A percentile compares a stretch with the other conserved stretches of the same genome.
Conservation (phyloP, 2,888 invertebrate species). For the Minunthozetes semirufus region DNA sequence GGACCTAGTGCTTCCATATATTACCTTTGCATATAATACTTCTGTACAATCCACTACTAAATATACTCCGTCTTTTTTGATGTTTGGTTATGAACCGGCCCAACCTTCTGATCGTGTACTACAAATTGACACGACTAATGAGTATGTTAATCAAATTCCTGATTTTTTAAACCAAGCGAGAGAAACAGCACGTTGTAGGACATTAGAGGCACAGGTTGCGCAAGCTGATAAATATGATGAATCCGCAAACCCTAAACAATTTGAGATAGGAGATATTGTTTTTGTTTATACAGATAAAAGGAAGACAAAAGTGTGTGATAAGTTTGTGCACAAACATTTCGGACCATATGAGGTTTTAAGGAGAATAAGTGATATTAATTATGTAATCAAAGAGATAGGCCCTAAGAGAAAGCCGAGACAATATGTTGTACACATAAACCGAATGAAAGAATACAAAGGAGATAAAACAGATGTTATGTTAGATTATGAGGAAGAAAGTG, state of each 20-base stretch:
- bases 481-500: not conserved
- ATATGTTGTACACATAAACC: not conserved
- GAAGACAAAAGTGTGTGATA: not conserved
- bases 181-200: not conserved
- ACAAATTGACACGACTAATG: not conserved
- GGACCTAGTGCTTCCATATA: slow-evolving; percentile 30
- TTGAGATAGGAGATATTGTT: not conserved
- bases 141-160: not conserved
- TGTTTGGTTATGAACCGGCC: not conserved
- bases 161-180: not conserved
- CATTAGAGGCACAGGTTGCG: not conserved
- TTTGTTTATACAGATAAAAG: not conserved
- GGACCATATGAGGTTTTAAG: not conserved
- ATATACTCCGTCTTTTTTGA: slow-evolving; percentile 15
- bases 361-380: not conserved
- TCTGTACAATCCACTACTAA: slow-evolving; percentile 29
- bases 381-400: not conserved
- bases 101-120: slow-evolving; percentile 25
- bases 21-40: slow-evolving; percentile 31
- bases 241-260: not conserved
- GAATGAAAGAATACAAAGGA: not conserved
- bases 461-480: not conserved
- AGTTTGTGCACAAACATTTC: not conserved
- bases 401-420: not conserved
- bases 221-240: not conserved